A percentile compares a stretch with the other conserved stretches of the same genome.
phyloP scores from a whole-genome alignment of 2,113 vertebrate genomes.

The Hystrix brachyura region DNA sequence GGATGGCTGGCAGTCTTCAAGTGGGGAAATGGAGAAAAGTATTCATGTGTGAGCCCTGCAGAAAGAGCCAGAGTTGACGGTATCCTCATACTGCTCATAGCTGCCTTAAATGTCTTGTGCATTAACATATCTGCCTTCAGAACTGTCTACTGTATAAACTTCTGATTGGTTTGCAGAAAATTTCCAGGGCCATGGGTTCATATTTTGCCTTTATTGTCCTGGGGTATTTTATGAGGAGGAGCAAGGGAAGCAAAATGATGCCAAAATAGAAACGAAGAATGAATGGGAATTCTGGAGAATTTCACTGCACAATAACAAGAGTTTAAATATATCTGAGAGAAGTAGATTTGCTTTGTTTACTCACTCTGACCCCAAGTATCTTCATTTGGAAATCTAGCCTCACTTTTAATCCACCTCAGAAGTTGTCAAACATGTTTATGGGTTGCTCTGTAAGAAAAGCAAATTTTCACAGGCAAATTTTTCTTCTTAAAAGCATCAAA shows the following conservation, averaged over 20 bases:
- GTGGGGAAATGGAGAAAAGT: background rate
- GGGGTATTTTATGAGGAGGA: too few species aligned
- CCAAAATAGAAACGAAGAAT: background rate
- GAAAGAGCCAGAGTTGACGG: background rate
- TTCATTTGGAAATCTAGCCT: background rate
- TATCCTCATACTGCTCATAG: background rate
- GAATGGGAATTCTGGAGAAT: background rate
- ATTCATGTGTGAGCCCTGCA: background rate
- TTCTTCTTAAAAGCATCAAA: slow-evolving; percentile 63
- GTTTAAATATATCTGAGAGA: background rate
- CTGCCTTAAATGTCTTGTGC: background rate
- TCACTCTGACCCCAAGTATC: background rate
- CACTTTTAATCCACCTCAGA: slow-evolving; percentile 23
- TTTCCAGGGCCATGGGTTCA: background rate
- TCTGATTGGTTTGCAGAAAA: background rate
- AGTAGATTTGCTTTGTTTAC: background rate
- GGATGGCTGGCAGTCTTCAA: too few species aligned
- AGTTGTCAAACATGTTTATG: slow-evolving; percentile 61
- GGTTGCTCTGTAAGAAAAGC: slow-evolving; percentile 51
- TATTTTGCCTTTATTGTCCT: background rate
- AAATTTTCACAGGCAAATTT: slow-evolving; percentile 59
- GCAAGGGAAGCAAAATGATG: background rate
- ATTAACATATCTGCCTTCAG: background rate
- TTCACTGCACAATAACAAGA: background rate
- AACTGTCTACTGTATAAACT: background rate